phyloP scores from a whole-genome alignment of 2,797 vertebrate species.

The Anniella stebbinsi region DNA sequence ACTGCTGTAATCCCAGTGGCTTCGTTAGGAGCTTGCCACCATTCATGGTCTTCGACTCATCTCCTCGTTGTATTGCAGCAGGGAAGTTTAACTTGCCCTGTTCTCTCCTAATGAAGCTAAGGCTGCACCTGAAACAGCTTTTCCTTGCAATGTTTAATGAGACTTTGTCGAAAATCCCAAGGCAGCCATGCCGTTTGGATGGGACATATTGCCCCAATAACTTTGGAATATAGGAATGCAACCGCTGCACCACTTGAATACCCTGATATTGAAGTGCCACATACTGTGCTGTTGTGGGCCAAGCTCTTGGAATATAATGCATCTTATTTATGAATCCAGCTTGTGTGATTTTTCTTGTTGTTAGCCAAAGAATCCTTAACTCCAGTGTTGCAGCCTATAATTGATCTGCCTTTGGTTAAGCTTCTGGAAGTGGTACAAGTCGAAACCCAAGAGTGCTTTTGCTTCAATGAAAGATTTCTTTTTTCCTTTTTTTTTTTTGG shows the following conservation, averaged over 20 bases:
- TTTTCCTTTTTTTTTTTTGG: too few relatives aligned
- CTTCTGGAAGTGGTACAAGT: slow-evolving; percentile 1
- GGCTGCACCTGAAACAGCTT: neutral
- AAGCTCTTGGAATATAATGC: neutral
- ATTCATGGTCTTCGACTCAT: neutral
- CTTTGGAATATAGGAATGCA: neutral
- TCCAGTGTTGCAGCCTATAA: slow-evolving; percentile 32
- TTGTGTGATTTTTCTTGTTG: neutral
- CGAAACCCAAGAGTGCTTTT: neutral
- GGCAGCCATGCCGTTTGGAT: neutral
- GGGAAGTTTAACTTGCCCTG: neutral
- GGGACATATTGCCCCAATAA: neutral
- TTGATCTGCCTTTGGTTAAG: slow-evolving; percentile 26
- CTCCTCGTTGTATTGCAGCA: neutral
- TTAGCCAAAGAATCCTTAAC: slow-evolving; percentile 42
- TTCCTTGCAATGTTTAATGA: neutral
- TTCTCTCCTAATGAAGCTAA: neutral
- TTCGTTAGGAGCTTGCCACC: neutral
- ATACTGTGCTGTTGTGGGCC: neutral
- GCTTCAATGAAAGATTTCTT: neutral
- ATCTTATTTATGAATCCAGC: slow-evolving; percentile 3
- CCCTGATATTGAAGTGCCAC: neutral
- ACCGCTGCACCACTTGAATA: neutral
- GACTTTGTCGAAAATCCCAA: neutral
- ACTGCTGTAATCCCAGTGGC: neutral